A percentile compares a stretch with the other conserved stretches of the same genome.
Evolutionary conservation across 2,113 vertebrate species (phyloP).

Genomic region (Melierax canorus): DNA sequence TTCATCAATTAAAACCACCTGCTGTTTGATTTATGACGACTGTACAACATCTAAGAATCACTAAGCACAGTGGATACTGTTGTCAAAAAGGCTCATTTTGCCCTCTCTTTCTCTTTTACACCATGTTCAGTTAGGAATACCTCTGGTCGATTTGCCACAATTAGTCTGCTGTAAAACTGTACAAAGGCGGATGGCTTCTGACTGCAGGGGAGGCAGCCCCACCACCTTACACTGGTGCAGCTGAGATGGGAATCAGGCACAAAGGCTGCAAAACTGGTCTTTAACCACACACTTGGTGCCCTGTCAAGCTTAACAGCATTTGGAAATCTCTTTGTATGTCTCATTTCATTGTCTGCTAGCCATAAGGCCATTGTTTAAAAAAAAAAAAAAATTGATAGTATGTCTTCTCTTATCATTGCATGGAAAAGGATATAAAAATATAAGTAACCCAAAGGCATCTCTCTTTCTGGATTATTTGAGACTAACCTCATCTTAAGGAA

Average conservation of each 20-base stretch:
- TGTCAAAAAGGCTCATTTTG: background rate
- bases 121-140: background rate
- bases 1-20: constrained; percentile 50
- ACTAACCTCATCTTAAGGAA: background rate
- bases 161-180: background rate
- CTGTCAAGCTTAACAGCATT: background rate
- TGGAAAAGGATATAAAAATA: background rate
- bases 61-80: background rate
- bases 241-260: background rate
- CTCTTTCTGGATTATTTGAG: background rate
- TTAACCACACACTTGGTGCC: background rate
- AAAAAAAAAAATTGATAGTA: background rate
- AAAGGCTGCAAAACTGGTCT: background rate
- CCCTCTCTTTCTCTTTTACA: background rate
- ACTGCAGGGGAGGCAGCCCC: background rate
- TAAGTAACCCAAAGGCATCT: background rate
- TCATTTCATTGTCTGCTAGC: background rate
- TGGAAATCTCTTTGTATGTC: background rate
- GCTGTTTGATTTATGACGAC: constrained; percentile 38
- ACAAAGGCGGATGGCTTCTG: background rate
- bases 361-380: background rate
- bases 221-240: background rate
- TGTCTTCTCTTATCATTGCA: background rate
- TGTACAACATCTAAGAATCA: background rate
- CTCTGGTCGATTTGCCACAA: background rate